Percentiles rank a stretch among this genome's conserved stretches.
These are phyloP conservation scores for Melanaphis sacchari DNA, from an alignment of 1,140 invertebrate species.

Conservation along the genomic window DNA sequence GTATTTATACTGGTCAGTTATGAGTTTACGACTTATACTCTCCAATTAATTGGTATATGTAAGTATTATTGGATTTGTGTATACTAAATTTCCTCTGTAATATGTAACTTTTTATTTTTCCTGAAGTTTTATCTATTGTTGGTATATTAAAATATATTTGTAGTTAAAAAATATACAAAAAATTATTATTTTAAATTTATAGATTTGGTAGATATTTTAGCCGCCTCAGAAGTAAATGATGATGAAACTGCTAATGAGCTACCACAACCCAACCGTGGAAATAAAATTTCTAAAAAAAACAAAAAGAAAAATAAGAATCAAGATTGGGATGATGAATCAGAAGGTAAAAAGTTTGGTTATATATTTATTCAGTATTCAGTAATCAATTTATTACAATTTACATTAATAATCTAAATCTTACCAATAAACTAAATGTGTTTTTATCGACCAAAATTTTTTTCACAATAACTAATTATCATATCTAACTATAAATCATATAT, in stretches of 20 bases:
- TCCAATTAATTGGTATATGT: too few relatives aligned
- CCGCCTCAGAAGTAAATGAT: background rate
- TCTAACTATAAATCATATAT: background rate
- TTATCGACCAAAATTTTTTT: background rate
- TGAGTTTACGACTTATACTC: too few relatives aligned
- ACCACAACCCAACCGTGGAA: background rate
- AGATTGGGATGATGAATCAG: conserved; percentile 4
- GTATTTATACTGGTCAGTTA: too few relatives aligned
- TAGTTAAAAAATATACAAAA: background rate
- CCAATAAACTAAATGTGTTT: background rate
- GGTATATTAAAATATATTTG: background rate
- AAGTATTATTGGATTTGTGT: too few relatives aligned
- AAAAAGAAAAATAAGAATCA: conserved; percentile 40
- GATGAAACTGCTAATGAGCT: background rate
- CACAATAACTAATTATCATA: background rate
- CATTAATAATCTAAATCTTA: background rate
- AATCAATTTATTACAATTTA: background rate
- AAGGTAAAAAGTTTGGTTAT: background rate
- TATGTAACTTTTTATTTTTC: background rate
- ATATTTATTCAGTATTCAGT: background rate
- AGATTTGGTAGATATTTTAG: conserved; percentile 7
- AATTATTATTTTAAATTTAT: background rate
- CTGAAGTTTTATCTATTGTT: background rate
- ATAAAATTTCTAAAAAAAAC: conserved; percentile 31
- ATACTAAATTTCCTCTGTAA: background rate